Percentiles rank a stretch among this genome's conserved stretches.
Evolutionary conservation across 2,888 invertebrate species (phyloP).

Genomic region (Erebia epiphron): DNA sequence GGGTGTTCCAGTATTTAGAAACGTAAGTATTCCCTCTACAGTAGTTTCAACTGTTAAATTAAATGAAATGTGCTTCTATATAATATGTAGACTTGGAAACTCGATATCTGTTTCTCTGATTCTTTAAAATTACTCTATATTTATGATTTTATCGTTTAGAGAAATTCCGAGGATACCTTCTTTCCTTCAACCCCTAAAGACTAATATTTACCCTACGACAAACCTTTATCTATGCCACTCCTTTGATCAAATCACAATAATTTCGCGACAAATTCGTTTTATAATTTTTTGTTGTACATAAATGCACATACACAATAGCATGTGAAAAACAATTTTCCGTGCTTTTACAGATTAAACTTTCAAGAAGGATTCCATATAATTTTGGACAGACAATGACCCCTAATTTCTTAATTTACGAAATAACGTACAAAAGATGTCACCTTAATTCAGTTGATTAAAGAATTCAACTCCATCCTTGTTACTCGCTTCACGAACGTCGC

Average conservation of each 20-base stretch:
- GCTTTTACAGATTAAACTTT: background rate
- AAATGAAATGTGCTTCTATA: background rate
- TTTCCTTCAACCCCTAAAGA: no score
- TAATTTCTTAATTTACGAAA: background rate
- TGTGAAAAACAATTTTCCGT: no score
- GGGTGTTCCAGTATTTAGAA: constrained; percentile 92
- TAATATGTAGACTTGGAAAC: background rate
- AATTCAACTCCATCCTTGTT: constrained; percentile 31
- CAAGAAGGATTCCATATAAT: background rate
- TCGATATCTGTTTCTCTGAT: background rate
- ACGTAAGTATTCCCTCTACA: constrained; percentile 84
- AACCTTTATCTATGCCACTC: no score
- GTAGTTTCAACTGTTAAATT: background rate
- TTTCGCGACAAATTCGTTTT: no score
- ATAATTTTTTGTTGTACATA: no score
- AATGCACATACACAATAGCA: no score
- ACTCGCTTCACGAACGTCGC: constrained; percentile 24
- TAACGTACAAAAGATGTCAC: background rate
- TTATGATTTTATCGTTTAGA: background rate
- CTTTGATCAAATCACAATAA: no score
- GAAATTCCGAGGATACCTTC: background rate
- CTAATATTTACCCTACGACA: no score
- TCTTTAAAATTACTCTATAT: no score
- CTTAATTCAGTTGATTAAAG: constrained; percentile 27
- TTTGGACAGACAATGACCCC: background rate